These are phyloP conservation scores for Tychaedon coryphoeus DNA, from an alignment of 2,113 vertebrate genomes.

Conservation along the genomic window DNA sequence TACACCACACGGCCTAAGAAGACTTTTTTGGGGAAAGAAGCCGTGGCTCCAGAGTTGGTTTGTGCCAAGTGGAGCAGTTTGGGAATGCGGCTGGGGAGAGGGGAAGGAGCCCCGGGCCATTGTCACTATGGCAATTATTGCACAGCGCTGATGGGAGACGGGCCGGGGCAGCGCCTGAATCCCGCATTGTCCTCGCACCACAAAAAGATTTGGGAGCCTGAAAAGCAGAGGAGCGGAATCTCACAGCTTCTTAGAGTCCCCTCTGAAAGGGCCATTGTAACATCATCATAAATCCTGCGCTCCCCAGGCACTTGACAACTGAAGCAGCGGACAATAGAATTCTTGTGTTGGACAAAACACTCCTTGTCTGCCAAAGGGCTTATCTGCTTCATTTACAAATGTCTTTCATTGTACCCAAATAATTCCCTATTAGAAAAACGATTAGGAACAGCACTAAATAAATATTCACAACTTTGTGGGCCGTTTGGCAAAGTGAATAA, in stretches of 20 bases:
- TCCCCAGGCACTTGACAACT: slow-evolving; percentile 87
- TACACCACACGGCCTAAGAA: slow-evolving; percentile 23
- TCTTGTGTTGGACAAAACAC: slow-evolving; percentile 91
- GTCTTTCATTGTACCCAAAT: slow-evolving; percentile 88
- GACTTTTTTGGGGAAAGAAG: slow-evolving; percentile 52
- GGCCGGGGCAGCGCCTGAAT: slow-evolving; percentile 79
- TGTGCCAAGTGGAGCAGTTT: slow-evolving; percentile 62
- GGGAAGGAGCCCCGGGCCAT: slow-evolving; percentile 13
- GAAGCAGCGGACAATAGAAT: slow-evolving; percentile 86
- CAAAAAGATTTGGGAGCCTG: slow-evolving; percentile 89
- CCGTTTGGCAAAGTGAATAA: slow-evolving; percentile 71
- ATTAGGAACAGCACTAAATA: slow-evolving; percentile 82
- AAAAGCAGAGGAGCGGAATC: slow-evolving; percentile 86
- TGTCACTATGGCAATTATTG: slow-evolving; percentile 75
- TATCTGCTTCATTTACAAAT: slow-evolving; percentile 97
- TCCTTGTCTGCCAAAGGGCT: slow-evolving; percentile 87
- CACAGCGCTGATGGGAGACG: slow-evolving; percentile 71
- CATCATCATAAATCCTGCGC: slow-evolving; percentile 87
- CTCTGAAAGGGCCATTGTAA: slow-evolving; percentile 94
- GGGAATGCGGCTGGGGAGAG: not conserved
- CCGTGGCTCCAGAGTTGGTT: slow-evolving; percentile 32
- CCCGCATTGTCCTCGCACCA: slow-evolving; percentile 85
- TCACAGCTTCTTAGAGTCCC: slow-evolving; percentile 79
- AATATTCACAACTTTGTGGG: slow-evolving; percentile 83
- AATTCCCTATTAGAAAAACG: slow-evolving; percentile 81